A percentile compares a stretch with the other conserved stretches of the same genome.
These are phyloP conservation scores for Caranx melampygus DNA, from an alignment of 2,113 vertebrate species.

Conservation along the genomic window DNA sequence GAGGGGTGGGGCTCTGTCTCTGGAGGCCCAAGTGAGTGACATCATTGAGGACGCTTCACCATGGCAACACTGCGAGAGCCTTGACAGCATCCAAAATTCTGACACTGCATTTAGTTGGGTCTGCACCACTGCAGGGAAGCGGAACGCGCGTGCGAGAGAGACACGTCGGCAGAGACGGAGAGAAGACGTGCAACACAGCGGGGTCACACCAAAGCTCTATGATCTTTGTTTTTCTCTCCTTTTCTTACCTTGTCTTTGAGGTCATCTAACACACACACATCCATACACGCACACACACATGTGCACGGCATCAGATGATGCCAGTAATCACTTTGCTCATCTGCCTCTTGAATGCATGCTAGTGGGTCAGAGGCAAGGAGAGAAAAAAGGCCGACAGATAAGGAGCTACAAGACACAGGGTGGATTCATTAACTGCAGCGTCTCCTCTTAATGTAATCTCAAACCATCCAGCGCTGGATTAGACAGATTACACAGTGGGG, in stretches of 20 bases:
- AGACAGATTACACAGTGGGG: slow-evolving; percentile 75
- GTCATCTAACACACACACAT: slow-evolving; percentile 14
- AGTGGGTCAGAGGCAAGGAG: slow-evolving; percentile 41
- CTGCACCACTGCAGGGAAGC: slow-evolving; percentile 64
- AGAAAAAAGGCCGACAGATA: slow-evolving; percentile 33
- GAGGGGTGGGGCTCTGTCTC: slow-evolving; percentile 65
- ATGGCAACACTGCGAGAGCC: slow-evolving; percentile 68
- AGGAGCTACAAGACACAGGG: slow-evolving; percentile 56
- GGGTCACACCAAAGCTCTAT: neutral
- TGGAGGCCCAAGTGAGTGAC: slow-evolving; percentile 69
- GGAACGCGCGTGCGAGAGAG: neutral
- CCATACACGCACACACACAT: slow-evolving; percentile 8
- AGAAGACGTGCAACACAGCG: neutral
- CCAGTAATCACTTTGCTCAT: slow-evolving; percentile 46
- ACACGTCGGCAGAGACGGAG: neutral
- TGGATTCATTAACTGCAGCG: slow-evolving; percentile 62
- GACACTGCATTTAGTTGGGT: slow-evolving; percentile 66
- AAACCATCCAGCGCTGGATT: slow-evolving; percentile 72
- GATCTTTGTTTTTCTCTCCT: neutral
- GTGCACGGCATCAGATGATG: slow-evolving; percentile 24
- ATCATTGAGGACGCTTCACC: slow-evolving; percentile 76
- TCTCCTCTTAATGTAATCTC: slow-evolving; percentile 72
- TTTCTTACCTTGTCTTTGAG: slow-evolving; percentile 17
- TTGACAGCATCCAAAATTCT: slow-evolving; percentile 73
- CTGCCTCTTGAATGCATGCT: slow-evolving; percentile 47